phyloP scores from a whole-genome alignment of 2,888 invertebrate species.

The Pristionchus mayeri region DNA sequence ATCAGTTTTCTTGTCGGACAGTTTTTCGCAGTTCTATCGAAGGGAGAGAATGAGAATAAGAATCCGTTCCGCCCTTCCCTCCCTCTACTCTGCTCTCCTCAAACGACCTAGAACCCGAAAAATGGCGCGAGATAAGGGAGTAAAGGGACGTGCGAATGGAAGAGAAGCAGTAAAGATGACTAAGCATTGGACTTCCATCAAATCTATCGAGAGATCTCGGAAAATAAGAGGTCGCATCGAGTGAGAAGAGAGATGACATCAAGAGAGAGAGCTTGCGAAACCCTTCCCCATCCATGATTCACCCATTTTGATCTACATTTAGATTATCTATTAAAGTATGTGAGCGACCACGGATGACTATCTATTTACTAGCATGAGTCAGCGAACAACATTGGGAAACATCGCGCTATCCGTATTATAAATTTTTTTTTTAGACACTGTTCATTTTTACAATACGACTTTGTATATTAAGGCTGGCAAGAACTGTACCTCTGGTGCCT shows the following conservation, averaged over 20 bases:
- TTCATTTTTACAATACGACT: too few species aligned
- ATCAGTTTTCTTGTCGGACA: slow-evolving; percentile 17
- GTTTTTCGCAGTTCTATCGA: slow-evolving; percentile 1
- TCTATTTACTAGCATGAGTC: too few species aligned
- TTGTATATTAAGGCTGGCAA: too few species aligned
- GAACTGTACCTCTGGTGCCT: slow-evolving; percentile 72
- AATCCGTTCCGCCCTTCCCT: slow-evolving; percentile 5
- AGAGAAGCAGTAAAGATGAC: slow-evolving; percentile 1
- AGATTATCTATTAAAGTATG: background rate
- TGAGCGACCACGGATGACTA: too few species aligned
- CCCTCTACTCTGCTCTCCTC: background rate
- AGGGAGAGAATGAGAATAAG: background rate
- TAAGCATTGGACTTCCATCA: background rate
- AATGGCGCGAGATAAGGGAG: background rate
- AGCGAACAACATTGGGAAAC: too few species aligned
- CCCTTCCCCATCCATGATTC: background rate
- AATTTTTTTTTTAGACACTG: too few species aligned
- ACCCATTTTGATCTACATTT: background rate
- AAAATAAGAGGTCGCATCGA: slow-evolving; percentile 22
- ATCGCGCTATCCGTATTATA: too few species aligned
- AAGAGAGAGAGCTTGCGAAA: background rate
- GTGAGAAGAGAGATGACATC: slow-evolving; percentile 21
- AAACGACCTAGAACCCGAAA: background rate
- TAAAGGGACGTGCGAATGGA: background rate
- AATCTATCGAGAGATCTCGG: slow-evolving; percentile 43